A percentile compares a stretch with the other conserved stretches of the same genome.
Evolutionary conservation across 2,797 vertebrate genomes (phyloP).

Genomic region (Alosa sapidissima): DNA sequence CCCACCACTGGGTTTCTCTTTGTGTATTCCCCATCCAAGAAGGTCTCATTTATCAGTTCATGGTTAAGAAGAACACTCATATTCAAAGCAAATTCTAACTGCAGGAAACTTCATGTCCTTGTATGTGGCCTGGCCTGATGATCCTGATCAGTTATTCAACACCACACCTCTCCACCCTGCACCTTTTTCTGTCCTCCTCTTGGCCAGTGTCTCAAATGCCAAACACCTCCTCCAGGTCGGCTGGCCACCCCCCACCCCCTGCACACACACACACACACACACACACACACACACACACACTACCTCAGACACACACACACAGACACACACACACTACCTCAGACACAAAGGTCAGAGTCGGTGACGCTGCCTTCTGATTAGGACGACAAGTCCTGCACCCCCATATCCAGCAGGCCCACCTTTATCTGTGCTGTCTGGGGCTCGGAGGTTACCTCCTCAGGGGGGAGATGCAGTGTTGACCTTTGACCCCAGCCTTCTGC

Average conservation of each 20-base stretch:
- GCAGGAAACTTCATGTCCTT: conserved; percentile 43
- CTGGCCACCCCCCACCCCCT: background rate
- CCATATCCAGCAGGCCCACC: background rate
- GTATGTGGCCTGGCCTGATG: conserved; percentile 50
- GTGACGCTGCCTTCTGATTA: background rate
- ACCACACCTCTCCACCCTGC: conserved; percentile 47
- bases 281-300: background rate
- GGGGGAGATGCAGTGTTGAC: background rate
- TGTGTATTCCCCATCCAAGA: background rate
- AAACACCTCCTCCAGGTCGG: background rate
- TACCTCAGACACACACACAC: background rate
- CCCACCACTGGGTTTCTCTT: background rate
- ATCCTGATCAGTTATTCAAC: conserved; percentile 35
- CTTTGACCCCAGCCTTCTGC: conserved; percentile 2
- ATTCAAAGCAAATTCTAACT: background rate
- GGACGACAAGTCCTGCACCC: background rate
- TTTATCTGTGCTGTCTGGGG: background rate
- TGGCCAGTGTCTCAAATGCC: background rate
- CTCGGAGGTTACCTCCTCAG: background rate
- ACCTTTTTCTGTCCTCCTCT: background rate
- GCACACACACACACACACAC: no score
- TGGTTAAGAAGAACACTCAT: background rate
- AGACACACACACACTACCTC: background rate
- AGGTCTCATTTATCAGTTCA: background rate
- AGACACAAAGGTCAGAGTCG: background rate